Evolutionary conservation across 37 sponge, comb jelly and placozoan genomes (phyloP).

Genomic region (Aphrocallistes beatrix): DNA sequence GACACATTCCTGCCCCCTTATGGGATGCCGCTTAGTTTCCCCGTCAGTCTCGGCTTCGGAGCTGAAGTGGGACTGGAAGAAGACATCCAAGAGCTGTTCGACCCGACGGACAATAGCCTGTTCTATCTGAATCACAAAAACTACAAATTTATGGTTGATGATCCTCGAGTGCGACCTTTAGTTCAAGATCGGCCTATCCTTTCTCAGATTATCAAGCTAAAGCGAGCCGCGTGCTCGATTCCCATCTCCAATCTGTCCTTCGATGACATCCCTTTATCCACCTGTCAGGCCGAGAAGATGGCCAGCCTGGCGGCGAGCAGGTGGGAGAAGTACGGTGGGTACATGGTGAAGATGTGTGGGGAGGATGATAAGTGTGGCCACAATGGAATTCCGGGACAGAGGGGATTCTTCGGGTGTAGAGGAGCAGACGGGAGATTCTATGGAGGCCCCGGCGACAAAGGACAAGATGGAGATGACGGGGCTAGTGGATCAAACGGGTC

Average conservation of each 20-base stretch:
- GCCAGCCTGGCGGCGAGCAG: not conserved
- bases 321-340: conserved; percentile 20
- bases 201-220: not conserved
- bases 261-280: not conserved
- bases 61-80: conserved; percentile 37
- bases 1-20: conserved; percentile 44
- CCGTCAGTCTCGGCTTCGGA: conserved; percentile 49
- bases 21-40: conserved; percentile 29
- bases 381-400: conserved; percentile 23
- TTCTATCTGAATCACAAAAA: conserved; percentile 42
- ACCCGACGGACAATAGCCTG: conserved; percentile 20
- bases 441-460: conserved; percentile 29
- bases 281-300: not conserved
- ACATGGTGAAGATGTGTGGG: conserved; percentile 35
- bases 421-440: conserved; percentile 16
- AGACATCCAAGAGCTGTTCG: conserved; percentile 42
- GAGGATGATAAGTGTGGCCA: conserved; percentile 29
- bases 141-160: conserved; percentile 21
- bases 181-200: not conserved
- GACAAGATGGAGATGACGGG: not conserved
- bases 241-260: not conserved
- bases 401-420: conserved; percentile 38
- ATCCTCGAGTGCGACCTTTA: conserved; percentile 22
- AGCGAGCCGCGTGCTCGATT: not conserved
- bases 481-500: conserved; percentile 19